Conservation (phyloP, 2,797 vertebrate species). For the Sebastes wilsoni region DNA sequence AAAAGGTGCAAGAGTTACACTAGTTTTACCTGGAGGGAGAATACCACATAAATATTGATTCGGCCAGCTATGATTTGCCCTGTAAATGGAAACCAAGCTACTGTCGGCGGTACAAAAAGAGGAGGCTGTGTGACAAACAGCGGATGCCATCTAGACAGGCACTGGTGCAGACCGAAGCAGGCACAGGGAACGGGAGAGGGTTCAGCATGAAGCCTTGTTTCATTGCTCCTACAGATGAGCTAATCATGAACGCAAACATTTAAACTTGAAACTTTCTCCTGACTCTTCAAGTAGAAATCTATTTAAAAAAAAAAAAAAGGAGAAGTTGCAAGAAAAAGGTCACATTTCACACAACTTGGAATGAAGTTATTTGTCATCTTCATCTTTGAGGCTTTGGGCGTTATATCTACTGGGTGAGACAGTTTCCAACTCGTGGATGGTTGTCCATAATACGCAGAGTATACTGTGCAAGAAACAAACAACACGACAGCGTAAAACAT, state of each 20-base stretch:
- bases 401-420: background rate
- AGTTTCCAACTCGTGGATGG: background rate
- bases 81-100: slow-evolving; percentile 11
- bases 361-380: slow-evolving; percentile 34
- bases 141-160: slow-evolving; percentile 51
- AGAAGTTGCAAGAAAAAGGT: slow-evolving; percentile 27
- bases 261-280: slow-evolving; percentile 9
- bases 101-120: slow-evolving; percentile 16
- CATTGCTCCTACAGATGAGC: background rate
- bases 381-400: slow-evolving; percentile 9
- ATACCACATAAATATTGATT: slow-evolving; percentile 23
- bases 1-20: slow-evolving; percentile 51
- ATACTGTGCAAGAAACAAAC: slow-evolving; percentile 8
- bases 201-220: background rate
- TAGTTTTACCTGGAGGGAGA: slow-evolving; percentile 37
- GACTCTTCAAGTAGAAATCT: slow-evolving; percentile 52
- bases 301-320: background rate
- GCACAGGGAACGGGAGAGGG: slow-evolving; percentile 24
- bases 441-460: background rate
- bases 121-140: slow-evolving; percentile 37
- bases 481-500: slow-evolving; percentile 19
- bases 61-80: slow-evolving; percentile 25
- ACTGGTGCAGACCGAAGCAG: slow-evolving; percentile 56
- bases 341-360: slow-evolving; percentile 35
- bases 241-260: background rate